These are phyloP conservation scores for Eurois occulta DNA, from an alignment of 2,888 invertebrate genomes.

Conservation along the genomic window DNA sequence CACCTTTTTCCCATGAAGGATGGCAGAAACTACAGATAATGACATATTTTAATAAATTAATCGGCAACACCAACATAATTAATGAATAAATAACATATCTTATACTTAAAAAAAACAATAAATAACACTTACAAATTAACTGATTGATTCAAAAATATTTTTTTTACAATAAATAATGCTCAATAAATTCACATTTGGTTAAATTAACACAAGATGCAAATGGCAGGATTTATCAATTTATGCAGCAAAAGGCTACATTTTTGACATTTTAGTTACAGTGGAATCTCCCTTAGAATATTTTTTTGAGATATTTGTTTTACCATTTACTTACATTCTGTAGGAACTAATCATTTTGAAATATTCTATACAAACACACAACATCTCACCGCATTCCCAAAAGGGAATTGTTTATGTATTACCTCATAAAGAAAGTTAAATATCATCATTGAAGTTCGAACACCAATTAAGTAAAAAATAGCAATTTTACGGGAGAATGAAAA, in stretches of 20 bases:
- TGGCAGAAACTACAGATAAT: neutral
- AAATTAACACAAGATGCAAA: slow-evolving; percentile 10
- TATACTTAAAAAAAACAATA: slow-evolving; percentile 43
- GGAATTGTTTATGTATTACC: neutral
- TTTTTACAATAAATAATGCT: slow-evolving; percentile 11
- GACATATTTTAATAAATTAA: slow-evolving; percentile 27
- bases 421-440: neutral
- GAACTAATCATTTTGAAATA: neutral
- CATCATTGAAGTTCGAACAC: too few species aligned
- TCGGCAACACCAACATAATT: slow-evolving; percentile 13
- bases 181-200: neutral
- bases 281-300: neutral
- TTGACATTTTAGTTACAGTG: neutral
- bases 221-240: neutral
- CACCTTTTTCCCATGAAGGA: neutral
- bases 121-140: slow-evolving; percentile 40
- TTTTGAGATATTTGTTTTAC: neutral
- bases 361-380: neutral
- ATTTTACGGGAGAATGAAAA: too few species aligned
- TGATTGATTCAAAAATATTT: slow-evolving; percentile 28
- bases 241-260: neutral
- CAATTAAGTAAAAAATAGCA: too few species aligned
- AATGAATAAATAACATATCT: slow-evolving; percentile 13
- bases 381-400: neutral
- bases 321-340: neutral